A percentile compares a stretch with the other conserved stretches of the same genome.
phyloP scores from a whole-genome alignment of 2,888 invertebrate genomes.

The Clusia tigrina region DNA sequence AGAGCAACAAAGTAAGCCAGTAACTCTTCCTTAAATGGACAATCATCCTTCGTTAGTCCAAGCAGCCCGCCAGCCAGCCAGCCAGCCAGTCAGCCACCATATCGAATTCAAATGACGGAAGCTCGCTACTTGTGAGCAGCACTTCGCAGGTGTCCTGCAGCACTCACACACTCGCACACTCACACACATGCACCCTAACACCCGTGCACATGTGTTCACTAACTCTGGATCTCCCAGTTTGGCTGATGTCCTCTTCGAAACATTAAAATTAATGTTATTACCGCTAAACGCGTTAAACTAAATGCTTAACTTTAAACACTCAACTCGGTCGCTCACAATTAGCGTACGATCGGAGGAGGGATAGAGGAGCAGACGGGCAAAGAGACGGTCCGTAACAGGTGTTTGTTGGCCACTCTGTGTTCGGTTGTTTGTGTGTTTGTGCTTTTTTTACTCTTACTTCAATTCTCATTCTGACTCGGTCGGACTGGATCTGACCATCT shows the following conservation, averaged over 20 bases:
- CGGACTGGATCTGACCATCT: too few species aligned
- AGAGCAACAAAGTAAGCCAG: neutral
- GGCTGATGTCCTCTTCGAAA: too few species aligned
- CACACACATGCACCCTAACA: too few species aligned
- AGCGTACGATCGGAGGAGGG: neutral
- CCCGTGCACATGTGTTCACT: too few species aligned
- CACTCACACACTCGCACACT: too few species aligned
- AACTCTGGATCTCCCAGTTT: too few species aligned
- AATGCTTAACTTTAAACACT: constrained; percentile 1
- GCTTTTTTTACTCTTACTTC: too few species aligned
- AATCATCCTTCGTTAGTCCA: neutral
- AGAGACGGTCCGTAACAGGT: neutral
- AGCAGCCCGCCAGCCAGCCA: too few species aligned
- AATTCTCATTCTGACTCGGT: too few species aligned
- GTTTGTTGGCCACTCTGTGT: neutral
- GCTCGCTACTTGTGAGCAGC: neutral
- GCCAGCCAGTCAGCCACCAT: too few species aligned
- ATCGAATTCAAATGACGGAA: neutral
- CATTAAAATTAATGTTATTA: neutral
- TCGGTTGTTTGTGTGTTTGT: neutral
- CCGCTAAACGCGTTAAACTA: neutral
- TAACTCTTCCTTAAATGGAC: neutral
- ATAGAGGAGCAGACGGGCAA: neutral
- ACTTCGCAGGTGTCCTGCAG: neutral
- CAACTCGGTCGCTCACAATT: constrained; percentile 1